Percentiles rank a stretch among this genome's conserved stretches.
Conservation (phyloP, 2,113 vertebrate genomes). For the Oostethus manadensis region DNA sequence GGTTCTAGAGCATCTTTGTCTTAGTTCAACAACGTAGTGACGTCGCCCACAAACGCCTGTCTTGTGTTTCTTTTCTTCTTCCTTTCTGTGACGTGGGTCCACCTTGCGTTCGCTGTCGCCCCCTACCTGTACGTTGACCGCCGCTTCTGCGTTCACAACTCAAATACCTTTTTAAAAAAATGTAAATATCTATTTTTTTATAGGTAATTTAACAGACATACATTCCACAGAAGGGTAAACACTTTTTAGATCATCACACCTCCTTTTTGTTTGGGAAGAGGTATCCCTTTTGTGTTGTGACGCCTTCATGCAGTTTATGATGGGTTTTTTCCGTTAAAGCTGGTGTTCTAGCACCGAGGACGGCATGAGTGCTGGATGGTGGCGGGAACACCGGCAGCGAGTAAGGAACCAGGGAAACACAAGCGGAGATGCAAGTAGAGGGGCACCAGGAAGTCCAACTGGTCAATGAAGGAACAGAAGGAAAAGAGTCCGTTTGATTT, state of each 20-base stretch:
- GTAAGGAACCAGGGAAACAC: no score
- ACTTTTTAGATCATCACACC: no score
- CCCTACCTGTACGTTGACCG: neutral
- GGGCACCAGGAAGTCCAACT: neutral
- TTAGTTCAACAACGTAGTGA: neutral
- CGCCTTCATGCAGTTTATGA: no score
- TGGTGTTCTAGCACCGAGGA: no score
- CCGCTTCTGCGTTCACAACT: neutral
- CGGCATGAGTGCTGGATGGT: no score
- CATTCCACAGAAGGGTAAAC: no score
- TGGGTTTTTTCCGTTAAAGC: no score
- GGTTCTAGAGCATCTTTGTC: conserved; percentile 23
- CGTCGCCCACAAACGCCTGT: neutral
- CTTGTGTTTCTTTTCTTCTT: neutral
- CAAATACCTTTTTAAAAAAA: neutral
- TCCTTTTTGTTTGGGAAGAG: no score
- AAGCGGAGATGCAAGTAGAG: neutral
- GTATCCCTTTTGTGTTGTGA: no score
- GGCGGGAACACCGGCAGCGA: no score
- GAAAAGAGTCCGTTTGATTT: neutral
- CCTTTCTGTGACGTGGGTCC: neutral
- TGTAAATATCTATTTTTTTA: no score
- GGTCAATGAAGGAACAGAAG: neutral
- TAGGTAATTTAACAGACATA: no score
- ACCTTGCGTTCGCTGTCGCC: neutral